These are phyloP conservation scores for Diadromus collaris DNA, from an alignment of 2,888 invertebrate genomes.

Conservation along the genomic window DNA sequence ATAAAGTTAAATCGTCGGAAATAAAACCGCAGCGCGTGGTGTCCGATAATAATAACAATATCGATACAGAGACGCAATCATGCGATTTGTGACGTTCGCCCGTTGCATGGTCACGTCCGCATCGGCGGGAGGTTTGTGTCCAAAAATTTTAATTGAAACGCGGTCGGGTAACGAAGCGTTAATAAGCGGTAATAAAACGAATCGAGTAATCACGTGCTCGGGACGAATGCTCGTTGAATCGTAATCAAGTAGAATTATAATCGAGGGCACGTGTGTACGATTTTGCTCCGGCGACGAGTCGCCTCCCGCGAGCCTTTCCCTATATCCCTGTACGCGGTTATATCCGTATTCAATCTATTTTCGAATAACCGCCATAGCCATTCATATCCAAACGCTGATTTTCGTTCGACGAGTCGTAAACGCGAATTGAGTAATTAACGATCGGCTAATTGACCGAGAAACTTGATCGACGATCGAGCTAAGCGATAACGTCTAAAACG, in stretches of 20 bases:
- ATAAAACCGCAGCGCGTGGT: constrained; percentile 25
- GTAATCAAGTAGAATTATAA: constrained; percentile 40
- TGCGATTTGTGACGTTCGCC: constrained; percentile 14
- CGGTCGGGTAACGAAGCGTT: constrained; percentile 53
- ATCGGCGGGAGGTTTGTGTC: constrained; percentile 13
- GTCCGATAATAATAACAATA: constrained; percentile 37
- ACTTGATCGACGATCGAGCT: not conserved
- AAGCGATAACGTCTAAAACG: not conserved
- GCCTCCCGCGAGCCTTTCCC: not conserved
- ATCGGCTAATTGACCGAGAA: not conserved
- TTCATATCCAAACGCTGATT: not conserved
- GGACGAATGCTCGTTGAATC: constrained; percentile 29
- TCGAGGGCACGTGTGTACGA: constrained; percentile 4
- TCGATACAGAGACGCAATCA: constrained; percentile 25
- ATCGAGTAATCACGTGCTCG: constrained; percentile 32
- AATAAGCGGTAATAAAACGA: constrained; percentile 49
- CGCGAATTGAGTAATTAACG: not conserved
- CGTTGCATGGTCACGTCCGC: not conserved
- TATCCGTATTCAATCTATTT: constrained; percentile 3
- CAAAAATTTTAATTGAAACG: constrained; percentile 44
- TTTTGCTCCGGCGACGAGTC: constrained; percentile 4
- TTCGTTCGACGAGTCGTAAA: not conserved
- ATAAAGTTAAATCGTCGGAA: not conserved
- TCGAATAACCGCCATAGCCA: not conserved
- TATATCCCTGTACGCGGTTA: not conserved